Conservation (phyloP, 2,113 vertebrate genomes). For the Ailuropoda melanoleuca region DNA sequence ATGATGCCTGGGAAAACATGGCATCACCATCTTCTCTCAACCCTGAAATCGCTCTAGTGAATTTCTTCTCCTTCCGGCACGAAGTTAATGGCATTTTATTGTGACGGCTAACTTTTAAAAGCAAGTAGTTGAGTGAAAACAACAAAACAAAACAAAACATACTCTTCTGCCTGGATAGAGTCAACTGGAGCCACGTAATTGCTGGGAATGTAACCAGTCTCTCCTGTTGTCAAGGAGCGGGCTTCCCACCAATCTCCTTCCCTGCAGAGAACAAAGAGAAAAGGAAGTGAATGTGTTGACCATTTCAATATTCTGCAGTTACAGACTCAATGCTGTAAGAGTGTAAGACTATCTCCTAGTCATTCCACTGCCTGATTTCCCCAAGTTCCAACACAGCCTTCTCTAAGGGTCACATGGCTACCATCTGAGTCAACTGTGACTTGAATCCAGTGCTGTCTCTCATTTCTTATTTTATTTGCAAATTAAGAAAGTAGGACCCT, state of each 20-base stretch:
- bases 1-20: not conserved
- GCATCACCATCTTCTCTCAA: not conserved
- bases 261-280: conserved; percentile 84
- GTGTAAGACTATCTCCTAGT: not conserved
- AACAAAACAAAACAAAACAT: conserved; percentile 81
- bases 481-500: not conserved
- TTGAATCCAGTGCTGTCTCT: not conserved
- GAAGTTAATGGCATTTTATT: conserved; percentile 39
- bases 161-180: conserved; percentile 99
- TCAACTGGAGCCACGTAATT: conserved; percentile 99
- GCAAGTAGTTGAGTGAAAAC: conserved; percentile 53
- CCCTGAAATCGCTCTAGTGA: not conserved
- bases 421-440: accelerated
- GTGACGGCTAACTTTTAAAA: conserved; percentile 14
- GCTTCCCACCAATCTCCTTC: conserved; percentile 99
- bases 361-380: not conserved
- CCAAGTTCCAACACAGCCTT: not conserved
- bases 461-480: not conserved
- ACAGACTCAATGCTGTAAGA: not conserved
- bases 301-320: not conserved
- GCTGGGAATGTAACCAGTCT: conserved; percentile 97
- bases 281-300: not conserved
- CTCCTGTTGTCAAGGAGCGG: conserved; percentile 94
- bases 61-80: not conserved
- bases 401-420: not conserved